Conservation (phyloP, 2,888 invertebrate genomes). For the Drosophila trichaetosa region DNA sequence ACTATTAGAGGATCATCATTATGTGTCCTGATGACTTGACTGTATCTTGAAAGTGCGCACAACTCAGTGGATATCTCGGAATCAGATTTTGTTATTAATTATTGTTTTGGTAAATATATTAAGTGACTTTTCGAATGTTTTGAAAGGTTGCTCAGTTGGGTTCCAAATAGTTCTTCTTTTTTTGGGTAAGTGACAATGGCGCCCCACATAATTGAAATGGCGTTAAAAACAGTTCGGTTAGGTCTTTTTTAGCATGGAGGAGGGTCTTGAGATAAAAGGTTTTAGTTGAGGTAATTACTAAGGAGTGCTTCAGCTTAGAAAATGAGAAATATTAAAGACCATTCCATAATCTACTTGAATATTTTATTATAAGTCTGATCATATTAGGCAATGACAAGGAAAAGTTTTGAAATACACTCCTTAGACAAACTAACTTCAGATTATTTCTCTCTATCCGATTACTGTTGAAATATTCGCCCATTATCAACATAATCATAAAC, state of each 20-base stretch:
- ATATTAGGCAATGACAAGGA: background rate
- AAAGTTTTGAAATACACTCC: background rate
- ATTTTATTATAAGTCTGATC: background rate
- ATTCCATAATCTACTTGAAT: background rate
- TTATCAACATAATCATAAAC: background rate
- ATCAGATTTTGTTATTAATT: slow-evolving; percentile 64
- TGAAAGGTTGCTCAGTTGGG: slow-evolving; percentile 52
- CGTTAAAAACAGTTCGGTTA: background rate
- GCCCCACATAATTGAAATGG: slow-evolving; percentile 24
- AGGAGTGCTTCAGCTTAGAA: background rate
- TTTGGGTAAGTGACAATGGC: slow-evolving; percentile 20
- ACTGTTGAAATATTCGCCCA: background rate
- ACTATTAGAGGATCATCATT: slow-evolving; percentile 69
- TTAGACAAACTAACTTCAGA: no score
- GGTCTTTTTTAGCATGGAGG: background rate
- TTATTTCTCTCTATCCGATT: background rate
- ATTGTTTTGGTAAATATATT: slow-evolving; percentile 65
- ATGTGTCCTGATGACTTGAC: slow-evolving; percentile 56
- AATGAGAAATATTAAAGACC: background rate
- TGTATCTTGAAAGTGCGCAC: slow-evolving; percentile 24
- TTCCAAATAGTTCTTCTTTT: slow-evolving; percentile 6
- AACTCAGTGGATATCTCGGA: slow-evolving; percentile 6
- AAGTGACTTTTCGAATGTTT: slow-evolving; percentile 46
- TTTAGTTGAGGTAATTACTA: background rate
- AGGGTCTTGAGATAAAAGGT: background rate